A percentile compares a stretch with the other conserved stretches of the same genome.
These are phyloP conservation scores for Argopecten irradians DNA, from an alignment of 1,140 invertebrate species.

Conservation along the genomic window DNA sequence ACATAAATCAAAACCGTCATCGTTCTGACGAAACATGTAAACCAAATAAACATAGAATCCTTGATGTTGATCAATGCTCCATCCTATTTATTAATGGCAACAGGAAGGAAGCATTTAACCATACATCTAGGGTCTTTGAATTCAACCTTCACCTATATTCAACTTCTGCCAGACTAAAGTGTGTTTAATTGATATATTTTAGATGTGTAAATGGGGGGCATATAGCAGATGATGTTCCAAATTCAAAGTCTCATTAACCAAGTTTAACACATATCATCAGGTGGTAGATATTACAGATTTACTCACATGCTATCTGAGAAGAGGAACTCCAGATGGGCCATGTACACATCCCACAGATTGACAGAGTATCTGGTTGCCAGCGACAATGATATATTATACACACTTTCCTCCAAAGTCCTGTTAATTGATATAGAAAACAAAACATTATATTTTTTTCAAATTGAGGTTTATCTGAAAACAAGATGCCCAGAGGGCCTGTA, in stretches of 20 bases:
- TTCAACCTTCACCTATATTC: too few relatives aligned
- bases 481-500: too few relatives aligned
- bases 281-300: neutral
- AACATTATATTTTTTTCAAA: too few relatives aligned
- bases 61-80: too few relatives aligned
- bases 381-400: slow-evolving; percentile 71
- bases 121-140: too few relatives aligned
- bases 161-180: neutral
- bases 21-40: too few relatives aligned
- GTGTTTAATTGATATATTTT: neutral
- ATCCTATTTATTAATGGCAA: too few relatives aligned
- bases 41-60: too few relatives aligned
- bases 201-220: neutral
- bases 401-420: slow-evolving; percentile 73
- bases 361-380: slow-evolving; percentile 75
- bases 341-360: slow-evolving; percentile 75
- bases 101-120: too few relatives aligned
- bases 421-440: neutral
- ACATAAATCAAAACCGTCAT: too few relatives aligned
- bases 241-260: neutral
- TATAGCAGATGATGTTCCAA: neutral
- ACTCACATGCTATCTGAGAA: slow-evolving; percentile 73
- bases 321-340: slow-evolving; percentile 76
- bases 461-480: too few relatives aligned
- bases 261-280: neutral